Percentiles rank a stretch among this genome's conserved stretches.
These are phyloP conservation scores for Leptopilina clavipes DNA, from an alignment of 1,140 invertebrate species.

Conservation along the genomic window DNA sequence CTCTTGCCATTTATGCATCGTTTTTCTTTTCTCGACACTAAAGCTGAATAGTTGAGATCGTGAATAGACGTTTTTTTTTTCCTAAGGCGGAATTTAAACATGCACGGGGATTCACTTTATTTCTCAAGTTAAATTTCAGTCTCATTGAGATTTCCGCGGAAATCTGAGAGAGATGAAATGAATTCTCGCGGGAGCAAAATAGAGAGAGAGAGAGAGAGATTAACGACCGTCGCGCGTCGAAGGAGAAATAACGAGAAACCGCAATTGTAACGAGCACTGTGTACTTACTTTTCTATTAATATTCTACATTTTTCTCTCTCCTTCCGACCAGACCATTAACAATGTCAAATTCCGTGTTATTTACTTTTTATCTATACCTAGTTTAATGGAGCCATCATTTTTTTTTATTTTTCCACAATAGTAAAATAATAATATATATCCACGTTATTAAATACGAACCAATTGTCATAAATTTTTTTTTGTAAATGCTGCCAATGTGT, in stretches of 20 bases:
- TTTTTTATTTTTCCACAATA: not conserved
- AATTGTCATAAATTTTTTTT: not conserved
- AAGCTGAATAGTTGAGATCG: not conserved
- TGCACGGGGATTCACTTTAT: conserved; percentile 20
- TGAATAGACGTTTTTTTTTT: not conserved
- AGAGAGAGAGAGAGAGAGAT: not conserved
- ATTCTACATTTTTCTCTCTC: not conserved
- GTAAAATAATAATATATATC: not conserved
- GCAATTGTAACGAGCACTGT: not conserved
- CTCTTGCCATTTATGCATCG: not conserved
- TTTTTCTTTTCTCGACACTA: conserved; percentile 1
- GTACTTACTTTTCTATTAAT: conserved; percentile 17
- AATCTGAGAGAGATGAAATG: not conserved
- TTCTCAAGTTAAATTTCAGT: conserved; percentile 18
- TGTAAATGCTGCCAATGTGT: no score
- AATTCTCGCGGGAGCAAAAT: not conserved
- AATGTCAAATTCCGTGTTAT: not conserved
- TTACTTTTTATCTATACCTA: not conserved
- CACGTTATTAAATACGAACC: no score
- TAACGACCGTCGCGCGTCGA: conserved; percentile 24
- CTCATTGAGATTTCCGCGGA: not conserved
- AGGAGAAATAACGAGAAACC: conserved; percentile 31
- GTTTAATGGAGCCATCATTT: not conserved
- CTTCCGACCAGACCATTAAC: not conserved
- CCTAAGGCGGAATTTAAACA: conserved; percentile 9